Evolutionary conservation across 2,797 vertebrate species (phyloP), one percentile per base, ranked within the genome.

Genomic region (Lophotriccus pileatus): DNA sequence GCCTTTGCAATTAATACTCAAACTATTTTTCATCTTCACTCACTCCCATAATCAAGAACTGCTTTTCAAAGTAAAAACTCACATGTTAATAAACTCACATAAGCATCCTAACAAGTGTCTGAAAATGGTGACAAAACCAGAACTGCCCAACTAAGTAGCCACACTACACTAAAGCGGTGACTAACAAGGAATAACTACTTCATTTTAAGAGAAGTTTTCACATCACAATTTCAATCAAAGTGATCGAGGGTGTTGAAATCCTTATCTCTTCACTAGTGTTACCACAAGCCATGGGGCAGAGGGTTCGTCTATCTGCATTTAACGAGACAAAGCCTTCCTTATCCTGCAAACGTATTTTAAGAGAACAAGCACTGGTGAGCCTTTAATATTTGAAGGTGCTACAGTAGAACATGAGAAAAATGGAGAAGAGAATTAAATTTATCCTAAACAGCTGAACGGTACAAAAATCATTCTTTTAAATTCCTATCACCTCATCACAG

Each of bases 221-320:
- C 13, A 23, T 17, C 9, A 24, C 9, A 13, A 28, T 12, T 68
- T 22, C 62, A 72, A 86, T 34, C 16, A 64, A 87, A 79, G 11
- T 14, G 8, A 90, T n/a, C 0, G 0, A 86, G 14, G 20, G 2
- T 82, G 22, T 53, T 11, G 73, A 72, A 79, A 62, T 44, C 34
- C 52, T 81, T 44, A n/a, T 21, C 37, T 47, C 12, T 20, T 47
- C 37, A 70, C 37, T 2, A 44, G 17, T 4, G 2, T 14, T 39
- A 64, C 19, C 6, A 7, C 39, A 58, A 49, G 23, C 41, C 74
- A 10, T 4, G 7, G 5, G 50, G 25, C 5, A 10, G 21, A 64
- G 32, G 52, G 36, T 15, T 50, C 49, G 11, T 28, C 16, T 50
- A 50, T 3, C 6, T 7, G 37, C 18, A 66, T 77, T 74, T 70